Evolutionary conservation across 1,140 invertebrate genomes (phyloP).

Genomic region (Potamilus streckersoni): DNA sequence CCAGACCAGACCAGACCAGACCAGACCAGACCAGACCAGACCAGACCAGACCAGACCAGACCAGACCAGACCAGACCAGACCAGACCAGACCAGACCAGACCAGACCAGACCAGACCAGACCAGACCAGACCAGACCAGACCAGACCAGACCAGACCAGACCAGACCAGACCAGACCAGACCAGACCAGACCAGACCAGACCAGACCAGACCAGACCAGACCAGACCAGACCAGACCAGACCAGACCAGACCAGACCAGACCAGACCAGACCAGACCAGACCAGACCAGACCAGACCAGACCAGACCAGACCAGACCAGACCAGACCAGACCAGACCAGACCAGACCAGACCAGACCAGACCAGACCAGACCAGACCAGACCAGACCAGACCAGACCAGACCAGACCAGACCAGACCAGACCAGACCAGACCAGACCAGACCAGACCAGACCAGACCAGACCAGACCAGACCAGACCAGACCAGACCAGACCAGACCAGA

Average conservation of each 20-base stretch:
- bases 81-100: no score
- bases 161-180: no score
- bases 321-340: slow-evolving; percentile 24
- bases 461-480: slow-evolving; percentile 6
- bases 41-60: no score
- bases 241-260: slow-evolving; percentile 27
- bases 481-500: slow-evolving; percentile 5
- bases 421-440: slow-evolving; percentile 6
- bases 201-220: no score
- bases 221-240: no score
- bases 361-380: slow-evolving; percentile 14
- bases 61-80: no score
- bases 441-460: slow-evolving; percentile 1
- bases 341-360: slow-evolving; percentile 25
- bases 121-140: no score
- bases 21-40: no score
- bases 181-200: no score
- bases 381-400: slow-evolving; percentile 10
- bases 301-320: slow-evolving; percentile 15
- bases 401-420: slow-evolving; percentile 5
- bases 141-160: no score
- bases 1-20: no score
- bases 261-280: slow-evolving; percentile 19
- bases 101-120: no score
- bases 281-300: slow-evolving; percentile 16